These are phyloP conservation scores for Slavum lentiscoides DNA, from an alignment of 2,888 invertebrate genomes.

Conservation along the genomic window DNA sequence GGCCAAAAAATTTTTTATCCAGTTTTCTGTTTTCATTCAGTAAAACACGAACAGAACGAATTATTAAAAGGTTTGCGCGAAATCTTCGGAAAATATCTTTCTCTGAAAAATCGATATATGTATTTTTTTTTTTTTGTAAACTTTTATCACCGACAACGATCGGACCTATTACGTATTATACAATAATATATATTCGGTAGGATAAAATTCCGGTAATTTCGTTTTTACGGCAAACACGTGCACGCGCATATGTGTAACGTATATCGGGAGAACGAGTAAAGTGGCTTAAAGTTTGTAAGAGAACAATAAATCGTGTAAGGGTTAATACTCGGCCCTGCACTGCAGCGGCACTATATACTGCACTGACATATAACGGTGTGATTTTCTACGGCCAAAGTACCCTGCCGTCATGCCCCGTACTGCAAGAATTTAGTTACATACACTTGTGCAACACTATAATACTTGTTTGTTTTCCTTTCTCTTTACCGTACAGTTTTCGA, in stretches of 20 bases:
- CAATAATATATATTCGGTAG: too few relatives aligned
- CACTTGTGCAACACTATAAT: conserved; percentile 13
- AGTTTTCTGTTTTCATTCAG: too few relatives aligned
- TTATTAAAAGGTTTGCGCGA: too few relatives aligned
- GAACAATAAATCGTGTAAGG: conserved; percentile 29
- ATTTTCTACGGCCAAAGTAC: conserved; percentile 26
- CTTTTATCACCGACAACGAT: too few relatives aligned
- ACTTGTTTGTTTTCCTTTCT: conserved; percentile 33
- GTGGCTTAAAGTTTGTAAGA: conserved; percentile 30
- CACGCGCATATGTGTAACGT: background rate
- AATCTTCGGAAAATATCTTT: too few relatives aligned
- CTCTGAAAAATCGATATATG: too few relatives aligned
- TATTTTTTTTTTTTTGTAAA: too few relatives aligned
- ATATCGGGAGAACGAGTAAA: background rate
- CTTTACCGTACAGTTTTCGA: conserved; percentile 1
- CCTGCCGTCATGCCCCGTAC: background rate
- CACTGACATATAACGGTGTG: conserved; percentile 20
- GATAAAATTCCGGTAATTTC: conserved; percentile 26
- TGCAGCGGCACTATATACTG: too few relatives aligned
- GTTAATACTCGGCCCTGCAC: too few relatives aligned
- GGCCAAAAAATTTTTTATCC: too few relatives aligned
- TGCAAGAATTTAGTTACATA: conserved; percentile 17
- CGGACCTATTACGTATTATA: too few relatives aligned
- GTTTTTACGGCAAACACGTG: conserved; percentile 33
- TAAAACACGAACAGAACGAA: too few relatives aligned